Evolutionary conservation across 2,888 invertebrate genomes (phyloP).

Genomic region (Tetramorium bicarinatum): DNA sequence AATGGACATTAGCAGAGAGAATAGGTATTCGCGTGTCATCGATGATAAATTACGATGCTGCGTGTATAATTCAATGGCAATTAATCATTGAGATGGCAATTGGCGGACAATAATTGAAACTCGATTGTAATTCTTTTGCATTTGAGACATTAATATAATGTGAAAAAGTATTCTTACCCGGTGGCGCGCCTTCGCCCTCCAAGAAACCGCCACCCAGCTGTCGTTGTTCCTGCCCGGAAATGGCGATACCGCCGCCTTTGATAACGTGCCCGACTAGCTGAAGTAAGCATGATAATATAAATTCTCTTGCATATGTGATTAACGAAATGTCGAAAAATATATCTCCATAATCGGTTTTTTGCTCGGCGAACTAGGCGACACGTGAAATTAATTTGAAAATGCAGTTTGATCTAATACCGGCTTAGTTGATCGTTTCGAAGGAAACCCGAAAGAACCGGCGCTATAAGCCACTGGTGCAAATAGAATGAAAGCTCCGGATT

Average conservation of each 20-base stretch:
- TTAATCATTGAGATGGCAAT: neutral
- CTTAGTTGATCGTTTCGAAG: constrained; percentile 14
- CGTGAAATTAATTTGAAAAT: constrained; percentile 1
- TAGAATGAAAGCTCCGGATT: constrained; percentile 21
- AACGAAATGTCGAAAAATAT: neutral
- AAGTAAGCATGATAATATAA: constrained; percentile 21
- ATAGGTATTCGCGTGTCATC: neutral
- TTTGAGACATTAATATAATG: neutral
- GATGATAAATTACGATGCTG: neutral
- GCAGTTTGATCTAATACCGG: neutral
- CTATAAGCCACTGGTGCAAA: neutral
- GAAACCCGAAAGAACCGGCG: neutral
- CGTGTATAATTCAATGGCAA: neutral
- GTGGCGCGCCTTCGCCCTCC: constrained; percentile 87
- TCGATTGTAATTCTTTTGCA: neutral
- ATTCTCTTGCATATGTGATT: neutral
- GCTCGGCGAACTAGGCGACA: neutral
- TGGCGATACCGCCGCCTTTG: constrained; percentile 91
- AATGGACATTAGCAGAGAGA: neutral
- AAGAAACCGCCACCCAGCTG: constrained; percentile 88
- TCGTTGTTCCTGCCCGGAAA: constrained; percentile 92
- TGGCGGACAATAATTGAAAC: neutral
- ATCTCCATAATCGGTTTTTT: neutral
- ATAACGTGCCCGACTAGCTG: constrained; percentile 93
- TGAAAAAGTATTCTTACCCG: constrained; percentile 83